Evolutionary conservation across 2,888 invertebrate genomes (phyloP).

Genomic region (Eudemis profundana): DNA sequence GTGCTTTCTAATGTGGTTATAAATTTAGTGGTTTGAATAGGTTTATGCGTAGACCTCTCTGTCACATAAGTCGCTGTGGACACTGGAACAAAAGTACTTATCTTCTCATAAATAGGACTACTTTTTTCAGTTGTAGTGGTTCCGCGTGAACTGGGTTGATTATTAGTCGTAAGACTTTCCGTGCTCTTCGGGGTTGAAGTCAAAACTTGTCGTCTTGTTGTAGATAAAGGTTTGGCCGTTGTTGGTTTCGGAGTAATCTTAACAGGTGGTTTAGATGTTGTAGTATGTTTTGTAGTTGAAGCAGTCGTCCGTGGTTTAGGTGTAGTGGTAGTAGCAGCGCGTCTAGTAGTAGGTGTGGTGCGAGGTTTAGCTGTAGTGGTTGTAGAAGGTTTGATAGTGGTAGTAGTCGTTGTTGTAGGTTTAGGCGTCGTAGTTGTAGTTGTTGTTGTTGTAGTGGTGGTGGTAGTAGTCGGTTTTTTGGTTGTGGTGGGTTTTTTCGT

Average conservation of each 20-base stretch:
- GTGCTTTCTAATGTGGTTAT: slow-evolving; percentile 49
- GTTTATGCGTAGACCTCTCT: slow-evolving; percentile 60
- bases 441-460: slow-evolving; percentile 48
- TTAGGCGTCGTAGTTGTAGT: slow-evolving; percentile 48
- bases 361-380: slow-evolving; percentile 42
- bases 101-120: slow-evolving; percentile 60
- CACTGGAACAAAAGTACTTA: slow-evolving; percentile 69
- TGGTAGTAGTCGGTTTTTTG: slow-evolving; percentile 50
- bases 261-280: slow-evolving; percentile 22
- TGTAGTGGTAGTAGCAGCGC: slow-evolving; percentile 45
- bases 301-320: slow-evolving; percentile 45
- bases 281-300: slow-evolving; percentile 31
- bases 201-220: slow-evolving; percentile 46
- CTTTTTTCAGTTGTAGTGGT: slow-evolving; percentile 59
- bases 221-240: slow-evolving; percentile 47
- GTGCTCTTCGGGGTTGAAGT: slow-evolving; percentile 50
- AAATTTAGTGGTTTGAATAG: slow-evolving; percentile 50
- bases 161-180: slow-evolving; percentile 47
- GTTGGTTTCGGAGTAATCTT: slow-evolving; percentile 39
- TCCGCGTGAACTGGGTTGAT: slow-evolving; percentile 49
- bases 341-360: slow-evolving; percentile 45
- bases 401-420: slow-evolving; percentile 44
- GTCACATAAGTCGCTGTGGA: slow-evolving; percentile 66
- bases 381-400: slow-evolving; percentile 32
- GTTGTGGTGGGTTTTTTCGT: slow-evolving; percentile 50